Evolutionary conservation across 2,113 vertebrate species (phyloP), one percentile per base, ranked within the genome.

Genomic region (Serinus canaria): DNA sequence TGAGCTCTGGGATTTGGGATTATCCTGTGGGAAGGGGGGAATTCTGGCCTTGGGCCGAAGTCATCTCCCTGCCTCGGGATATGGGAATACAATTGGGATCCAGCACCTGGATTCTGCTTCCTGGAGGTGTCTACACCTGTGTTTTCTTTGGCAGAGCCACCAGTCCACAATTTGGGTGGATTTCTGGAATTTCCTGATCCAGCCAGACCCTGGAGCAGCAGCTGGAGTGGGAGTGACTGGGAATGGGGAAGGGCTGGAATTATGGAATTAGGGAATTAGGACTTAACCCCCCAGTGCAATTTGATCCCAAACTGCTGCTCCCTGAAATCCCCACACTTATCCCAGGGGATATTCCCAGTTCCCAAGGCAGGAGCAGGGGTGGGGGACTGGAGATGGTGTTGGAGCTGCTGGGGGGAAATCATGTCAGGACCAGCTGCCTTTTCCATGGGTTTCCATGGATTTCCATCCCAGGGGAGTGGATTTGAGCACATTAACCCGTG

Each of bases 331-430:
- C 46, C 28, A 11, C 22, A 2, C 4, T 41, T 20, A 7, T 50
- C 44, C 49, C 68, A 53, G 6, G 8, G 76, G 33, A 52, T 44
- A 59, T 74, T 63, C 74, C 17, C 72, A 53, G 37, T 49, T 78
- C 39, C n/a, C 1, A 5, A 44, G 24, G 28, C 2, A 5, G 44
- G 25, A 52, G 28, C 56, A 24, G 0, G 2, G 44, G 1, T 0
- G 3, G 79, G 47, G 43, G 73, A 30, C 55, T 0, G 5, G 55
- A 62, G 92, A 2, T 1, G 66, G 20, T 27, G 23, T 70, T 37
- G 56, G n/a, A 49, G 44, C 73, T 77, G 56, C 28, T 22, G 0
- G 18, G 67, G 67, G 86, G 79, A 39, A 77, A 46, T 90, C 68
- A 4, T 0, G 3, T 44, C 75, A 37, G 52, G 75, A 53, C 0